Evolutionary conservation across 2,888 invertebrate species (phyloP).

Genomic region (Dexiosoma caninum): DNA sequence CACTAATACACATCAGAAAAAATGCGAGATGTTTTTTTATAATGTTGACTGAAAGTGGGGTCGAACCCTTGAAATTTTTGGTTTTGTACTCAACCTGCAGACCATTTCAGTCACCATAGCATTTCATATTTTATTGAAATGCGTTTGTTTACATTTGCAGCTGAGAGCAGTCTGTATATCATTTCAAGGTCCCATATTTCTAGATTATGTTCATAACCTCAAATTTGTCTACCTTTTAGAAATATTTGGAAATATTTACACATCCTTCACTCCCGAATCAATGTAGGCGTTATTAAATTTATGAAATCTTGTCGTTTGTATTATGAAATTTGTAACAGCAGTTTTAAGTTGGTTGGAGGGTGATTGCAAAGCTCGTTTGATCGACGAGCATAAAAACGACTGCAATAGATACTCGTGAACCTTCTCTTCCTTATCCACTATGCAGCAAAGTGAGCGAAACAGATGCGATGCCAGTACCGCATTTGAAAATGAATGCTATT

Average conservation of each 20-base stretch:
- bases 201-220: too few species aligned
- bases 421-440: conserved; percentile 68
- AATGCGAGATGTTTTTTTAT: too few species aligned
- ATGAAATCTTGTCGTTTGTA: conserved; percentile 71
- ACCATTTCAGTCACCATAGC: too few species aligned
- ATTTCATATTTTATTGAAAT: too few species aligned
- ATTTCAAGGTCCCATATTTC: too few species aligned
- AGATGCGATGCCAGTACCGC: conserved; percentile 70
- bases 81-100: too few species aligned
- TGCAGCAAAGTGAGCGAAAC: conserved; percentile 72
- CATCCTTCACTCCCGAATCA: conserved; percentile 70
- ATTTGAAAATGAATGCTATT: conserved; percentile 62
- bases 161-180: too few species aligned
- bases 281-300: conserved; percentile 70
- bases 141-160: too few species aligned
- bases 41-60: too few species aligned
- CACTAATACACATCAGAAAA: too few species aligned
- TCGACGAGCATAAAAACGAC: conserved; percentile 67
- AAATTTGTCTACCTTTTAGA: too few species aligned
- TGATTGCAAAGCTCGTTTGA: conserved; percentile 71
- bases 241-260: conserved; percentile 66
- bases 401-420: conserved; percentile 66
- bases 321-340: conserved; percentile 73
- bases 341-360: conserved; percentile 71
- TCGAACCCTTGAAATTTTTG: too few species aligned